Evolutionary conservation across 2,888 invertebrate species (phyloP), one percentile per base, ranked within the genome.

Genomic region (Carabus problematicus): DNA sequence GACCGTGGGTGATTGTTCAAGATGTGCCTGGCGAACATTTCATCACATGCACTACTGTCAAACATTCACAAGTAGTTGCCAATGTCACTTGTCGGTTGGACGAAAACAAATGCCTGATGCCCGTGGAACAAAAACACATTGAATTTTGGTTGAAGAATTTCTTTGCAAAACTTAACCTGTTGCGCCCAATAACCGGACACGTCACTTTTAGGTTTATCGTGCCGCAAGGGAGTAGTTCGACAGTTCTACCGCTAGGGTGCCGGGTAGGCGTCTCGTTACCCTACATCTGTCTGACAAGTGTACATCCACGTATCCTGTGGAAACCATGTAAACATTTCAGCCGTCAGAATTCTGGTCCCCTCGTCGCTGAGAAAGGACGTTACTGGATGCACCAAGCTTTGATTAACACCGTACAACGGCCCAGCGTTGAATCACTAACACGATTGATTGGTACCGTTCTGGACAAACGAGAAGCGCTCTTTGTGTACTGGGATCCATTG

Each of bases 401-500:
- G 2, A 76, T 84, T 63, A 82, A 78, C 68, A 82, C 82, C 54
- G 75, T 85, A 47, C 82, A 82, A 61, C 81, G 83, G 72, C 84
- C 85, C 7, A 79, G 82, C 6, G 76, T 84, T 4, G 82, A 83
- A 72, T 80, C 84, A 1, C 85, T 90, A 4, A 86, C 86, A 16
- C 86, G 87, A 76, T 78, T 90, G 58, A 82, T 90, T 74, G 88
- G 89, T 45, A 89, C 89, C 0, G 89, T 91, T 43, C 78, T 93
- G 73, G 92, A 93, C 76, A 92, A 91, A 74, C 85, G 91, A 47
- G 93, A 94, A 77, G 93, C 92, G 0, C 82, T 94, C 0, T 94
- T 94, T 77, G 87, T 89, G 4, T 90, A 90, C 76, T 93, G 93
- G 93, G 94, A 94, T 78, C 94, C 94, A 4, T 79, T 94, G 75